phyloP scores from a whole-genome alignment of 2,888 invertebrate species.

The Plemyria rubiginata region DNA sequence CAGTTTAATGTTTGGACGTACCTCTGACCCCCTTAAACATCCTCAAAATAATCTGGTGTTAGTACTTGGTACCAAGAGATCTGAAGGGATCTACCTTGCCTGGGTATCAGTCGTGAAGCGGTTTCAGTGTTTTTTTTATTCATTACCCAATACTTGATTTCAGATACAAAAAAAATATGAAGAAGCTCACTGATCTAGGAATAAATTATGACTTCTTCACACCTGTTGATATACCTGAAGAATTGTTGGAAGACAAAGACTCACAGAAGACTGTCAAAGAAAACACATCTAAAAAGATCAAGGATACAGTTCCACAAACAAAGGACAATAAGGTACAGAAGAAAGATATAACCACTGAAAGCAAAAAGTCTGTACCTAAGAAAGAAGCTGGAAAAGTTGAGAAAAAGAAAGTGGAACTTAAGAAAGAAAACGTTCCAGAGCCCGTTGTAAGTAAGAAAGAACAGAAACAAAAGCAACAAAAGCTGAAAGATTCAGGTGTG shows the following conservation, averaged over 20 bases:
- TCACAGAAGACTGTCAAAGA: constrained; percentile 35
- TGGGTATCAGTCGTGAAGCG: no score
- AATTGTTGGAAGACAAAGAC: constrained; percentile 45
- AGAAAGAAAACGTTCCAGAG: constrained; percentile 37
- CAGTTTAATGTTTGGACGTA: no score
- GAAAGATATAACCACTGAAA: constrained; percentile 21
- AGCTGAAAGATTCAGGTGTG: constrained; percentile 59
- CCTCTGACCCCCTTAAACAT: no score
- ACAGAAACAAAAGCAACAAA: constrained; percentile 57
- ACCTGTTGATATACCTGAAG: constrained; percentile 78
- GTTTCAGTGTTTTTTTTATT: no score
- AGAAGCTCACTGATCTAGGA: constrained; percentile 75
- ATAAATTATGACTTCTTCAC: constrained; percentile 81
- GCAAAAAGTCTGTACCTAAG: constrained; percentile 30
- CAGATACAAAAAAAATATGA: constrained; percentile 75
- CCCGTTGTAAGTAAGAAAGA: constrained; percentile 46
- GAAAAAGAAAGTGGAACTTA: constrained; percentile 31
- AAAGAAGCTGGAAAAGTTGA: constrained; percentile 26
- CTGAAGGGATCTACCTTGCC: no score
- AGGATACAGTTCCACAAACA: constrained; percentile 14
- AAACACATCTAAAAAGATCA: constrained; percentile 38
- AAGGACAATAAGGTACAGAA: constrained; percentile 26
- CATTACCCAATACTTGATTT: constrained; percentile 13
- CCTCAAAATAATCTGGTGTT: no score
- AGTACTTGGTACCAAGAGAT: no score